Base-by-base conservation (phyloP, 2,888 invertebrate genomes). In the Eumacrocentrus americanus region DNA sequence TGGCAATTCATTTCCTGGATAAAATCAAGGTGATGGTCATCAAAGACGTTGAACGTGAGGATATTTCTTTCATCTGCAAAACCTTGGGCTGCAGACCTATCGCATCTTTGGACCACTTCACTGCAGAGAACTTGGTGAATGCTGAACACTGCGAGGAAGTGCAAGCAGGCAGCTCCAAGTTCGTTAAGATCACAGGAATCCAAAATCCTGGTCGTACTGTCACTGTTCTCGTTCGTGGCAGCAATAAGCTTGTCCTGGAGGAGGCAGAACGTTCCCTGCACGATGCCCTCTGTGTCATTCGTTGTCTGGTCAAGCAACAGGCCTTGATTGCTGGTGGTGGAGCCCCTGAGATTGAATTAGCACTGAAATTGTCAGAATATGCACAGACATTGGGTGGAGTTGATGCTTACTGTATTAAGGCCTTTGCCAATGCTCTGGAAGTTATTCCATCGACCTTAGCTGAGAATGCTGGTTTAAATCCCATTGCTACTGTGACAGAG, bases 21-120 rank as follows among this genome's bases (percentile, higher is more conserved):
- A 99, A 99, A 84, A 95, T 98, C 81, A 99, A 99, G 82, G 95
- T 97, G 56, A 91, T 99, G 91, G 98, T 98, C 1, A 89, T 99
- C 53, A 98, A 96, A 81, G 98, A 99, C 78, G 88, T 99, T 58
- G 99, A 99, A 81, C 88, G 99, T 54, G 98, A 98, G 80, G 98
- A 99, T 74, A 93, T 99, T 69, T 95, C 98, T 76, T 98, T 97
- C 81, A 90, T 99, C 16, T 97, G 96, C 83, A 98, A 96, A 85
- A 94, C 94, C 4, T 83, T 98, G 22, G 91, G 91, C 20, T 97
- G 97, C 79, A 87, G 96, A 51, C 99, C 99, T 0, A 95, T 99
- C 71, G 99, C 99, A 3, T 97, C 97, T n/a, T 84, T 98, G 64
- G 99, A 99, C 83, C 99, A 99, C 80, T 99, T 99, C 81, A 86